Percentiles rank a stretch among this genome's conserved stretches.
phyloP scores from a whole-genome alignment of 2,888 invertebrate genomes.

The Schrankia costaestrigalis region DNA sequence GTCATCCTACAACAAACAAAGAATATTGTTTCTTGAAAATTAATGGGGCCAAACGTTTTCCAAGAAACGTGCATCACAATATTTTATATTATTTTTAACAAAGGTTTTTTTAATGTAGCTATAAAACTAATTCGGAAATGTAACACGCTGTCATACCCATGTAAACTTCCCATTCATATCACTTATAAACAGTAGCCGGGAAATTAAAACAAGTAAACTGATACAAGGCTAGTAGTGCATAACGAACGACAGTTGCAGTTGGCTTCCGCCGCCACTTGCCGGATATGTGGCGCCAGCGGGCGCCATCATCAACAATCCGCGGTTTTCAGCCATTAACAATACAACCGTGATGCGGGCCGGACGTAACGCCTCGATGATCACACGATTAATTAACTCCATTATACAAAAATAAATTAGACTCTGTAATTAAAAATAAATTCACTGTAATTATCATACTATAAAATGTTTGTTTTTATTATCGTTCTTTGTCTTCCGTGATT shows the following conservation, averaged over 20 bases:
- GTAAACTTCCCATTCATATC: neutral
- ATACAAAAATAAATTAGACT: constrained; percentile 13
- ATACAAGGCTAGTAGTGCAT: constrained; percentile 61
- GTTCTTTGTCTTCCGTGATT: constrained; percentile 1
- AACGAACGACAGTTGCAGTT: constrained; percentile 68
- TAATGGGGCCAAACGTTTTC: constrained; percentile 48
- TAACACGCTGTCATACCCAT: neutral
- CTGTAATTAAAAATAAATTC: constrained; percentile 8
- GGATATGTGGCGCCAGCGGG: constrained; percentile 69
- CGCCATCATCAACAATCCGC: constrained; percentile 54
- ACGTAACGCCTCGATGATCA: constrained; percentile 51
- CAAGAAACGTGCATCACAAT: constrained; percentile 36
- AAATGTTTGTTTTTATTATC: constrained; percentile 17
- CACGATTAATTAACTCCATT: constrained; percentile 42
- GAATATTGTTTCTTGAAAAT: constrained; percentile 47
- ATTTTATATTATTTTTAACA: constrained; percentile 20
- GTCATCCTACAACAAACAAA: constrained; percentile 47
- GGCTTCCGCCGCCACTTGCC: constrained; percentile 67
- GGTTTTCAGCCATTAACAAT: constrained; percentile 51
- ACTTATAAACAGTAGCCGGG: constrained; percentile 39
- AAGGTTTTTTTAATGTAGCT: neutral
- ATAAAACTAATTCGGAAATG: neutral
- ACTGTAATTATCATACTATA: constrained; percentile 6
- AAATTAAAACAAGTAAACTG: constrained; percentile 49
- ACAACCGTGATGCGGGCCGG: constrained; percentile 50